A percentile compares a stretch with the other conserved stretches of the same genome.
phyloP scores from a whole-genome alignment of 2,113 vertebrate genomes.

The Ophthalmolycus amberensis region DNA sequence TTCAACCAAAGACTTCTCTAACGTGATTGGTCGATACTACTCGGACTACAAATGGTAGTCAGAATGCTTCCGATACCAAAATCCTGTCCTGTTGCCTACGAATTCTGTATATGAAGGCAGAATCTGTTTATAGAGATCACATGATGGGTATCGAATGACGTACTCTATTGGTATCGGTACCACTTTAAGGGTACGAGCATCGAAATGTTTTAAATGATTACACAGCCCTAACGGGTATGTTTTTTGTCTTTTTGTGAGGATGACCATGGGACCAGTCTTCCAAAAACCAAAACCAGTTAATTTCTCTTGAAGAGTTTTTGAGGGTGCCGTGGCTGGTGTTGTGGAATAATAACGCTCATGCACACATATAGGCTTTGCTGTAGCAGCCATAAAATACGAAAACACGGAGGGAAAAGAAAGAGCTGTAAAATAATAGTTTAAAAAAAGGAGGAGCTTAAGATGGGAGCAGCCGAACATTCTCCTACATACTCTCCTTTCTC shows the following conservation, averaged over 20 bases:
- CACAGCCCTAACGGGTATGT: too few species aligned
- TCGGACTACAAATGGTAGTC: too few species aligned
- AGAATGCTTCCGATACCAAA: too few species aligned
- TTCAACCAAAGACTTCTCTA: too few species aligned
- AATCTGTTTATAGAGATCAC: too few species aligned
- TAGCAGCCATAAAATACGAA: not conserved
- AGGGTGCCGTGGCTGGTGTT: not conserved
- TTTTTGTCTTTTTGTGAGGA: conserved; percentile 2
- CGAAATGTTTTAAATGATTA: too few species aligned
- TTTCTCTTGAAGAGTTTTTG: not conserved
- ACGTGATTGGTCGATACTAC: too few species aligned
- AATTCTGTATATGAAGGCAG: too few species aligned
- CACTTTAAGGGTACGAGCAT: too few species aligned
- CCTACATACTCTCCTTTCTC: conserved; percentile 39
- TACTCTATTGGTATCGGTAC: too few species aligned
- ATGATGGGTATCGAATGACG: too few species aligned
- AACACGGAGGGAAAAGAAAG: not conserved
- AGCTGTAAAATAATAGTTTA: not conserved
- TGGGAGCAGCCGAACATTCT: not conserved
- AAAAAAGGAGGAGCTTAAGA: conserved; percentile 33
- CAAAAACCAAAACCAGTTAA: not conserved
- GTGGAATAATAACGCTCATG: not conserved
- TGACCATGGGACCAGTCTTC: not conserved
- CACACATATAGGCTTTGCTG: not conserved
- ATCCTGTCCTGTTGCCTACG: too few species aligned